phyloP scores from a whole-genome alignment of 1,140 invertebrate species.

The Drosophila teissieri region DNA sequence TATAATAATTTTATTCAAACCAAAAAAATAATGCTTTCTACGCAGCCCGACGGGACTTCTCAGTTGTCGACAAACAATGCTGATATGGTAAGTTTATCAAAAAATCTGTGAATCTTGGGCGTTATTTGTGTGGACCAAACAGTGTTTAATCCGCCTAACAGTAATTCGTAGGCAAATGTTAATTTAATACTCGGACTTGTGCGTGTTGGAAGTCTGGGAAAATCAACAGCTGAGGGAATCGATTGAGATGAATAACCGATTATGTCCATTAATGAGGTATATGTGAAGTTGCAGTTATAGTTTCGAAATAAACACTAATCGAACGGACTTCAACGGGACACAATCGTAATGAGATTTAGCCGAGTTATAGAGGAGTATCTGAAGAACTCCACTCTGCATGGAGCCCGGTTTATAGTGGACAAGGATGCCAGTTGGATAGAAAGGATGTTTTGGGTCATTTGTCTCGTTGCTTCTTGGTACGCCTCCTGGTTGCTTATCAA shows the following conservation, averaged over 20 bases:
- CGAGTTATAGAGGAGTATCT: constrained; percentile 79
- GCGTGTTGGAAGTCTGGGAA: constrained; percentile 49
- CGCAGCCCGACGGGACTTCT: constrained; percentile 2
- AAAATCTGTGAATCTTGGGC: constrained; percentile 6
- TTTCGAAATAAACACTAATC: constrained; percentile 1
- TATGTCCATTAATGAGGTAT: not conserved
- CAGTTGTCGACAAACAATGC: constrained; percentile 19
- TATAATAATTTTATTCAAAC: no score
- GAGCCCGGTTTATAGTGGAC: constrained; percentile 86
- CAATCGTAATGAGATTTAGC: constrained; percentile 42
- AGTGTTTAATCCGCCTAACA: constrained; percentile 8
- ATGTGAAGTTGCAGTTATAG: not conserved
- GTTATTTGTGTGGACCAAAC: constrained; percentile 19
- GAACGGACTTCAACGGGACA: not conserved
- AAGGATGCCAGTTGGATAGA: constrained; percentile 86
- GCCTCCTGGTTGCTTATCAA: constrained; percentile 87
- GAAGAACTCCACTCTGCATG: constrained; percentile 86
- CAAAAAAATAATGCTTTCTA: not conserved
- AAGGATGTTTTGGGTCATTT: constrained; percentile 88
- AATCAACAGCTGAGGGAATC: constrained; percentile 28
- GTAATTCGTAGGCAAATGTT: constrained; percentile 44
- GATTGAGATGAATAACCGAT: constrained; percentile 22
- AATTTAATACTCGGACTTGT: constrained; percentile 11
- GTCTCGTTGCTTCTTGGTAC: constrained; percentile 87
- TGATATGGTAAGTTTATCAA: not conserved